These are phyloP conservation scores for Lipophrys pholis DNA, from an alignment of 2,113 vertebrate genomes.

Conservation along the genomic window DNA sequence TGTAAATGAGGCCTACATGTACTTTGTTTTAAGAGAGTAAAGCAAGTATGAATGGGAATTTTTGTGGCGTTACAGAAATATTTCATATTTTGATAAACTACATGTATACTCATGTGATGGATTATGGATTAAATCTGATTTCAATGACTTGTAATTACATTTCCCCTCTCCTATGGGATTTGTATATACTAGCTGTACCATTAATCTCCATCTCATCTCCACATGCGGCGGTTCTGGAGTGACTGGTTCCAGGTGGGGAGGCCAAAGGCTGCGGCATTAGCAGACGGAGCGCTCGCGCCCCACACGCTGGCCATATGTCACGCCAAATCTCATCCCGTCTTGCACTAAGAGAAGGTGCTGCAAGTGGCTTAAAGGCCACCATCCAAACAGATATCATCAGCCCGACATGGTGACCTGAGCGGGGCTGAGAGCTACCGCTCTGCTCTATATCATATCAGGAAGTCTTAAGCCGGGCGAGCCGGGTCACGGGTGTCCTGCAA, in stretches of 20 bases:
- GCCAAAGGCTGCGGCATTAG: conserved; percentile 65
- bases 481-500: conserved; percentile 9
- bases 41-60: too few species aligned
- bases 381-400: conserved; percentile 52
- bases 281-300: conserved; percentile 55
- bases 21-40: too few species aligned
- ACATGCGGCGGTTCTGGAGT: conserved; percentile 12
- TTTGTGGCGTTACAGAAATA: too few species aligned
- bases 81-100: too few species aligned
- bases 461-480: conserved; percentile 25
- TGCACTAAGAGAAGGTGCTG: conserved; percentile 42
- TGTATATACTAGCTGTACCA: background rate
- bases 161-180: too few species aligned
- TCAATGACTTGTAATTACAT: too few species aligned
- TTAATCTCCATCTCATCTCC: background rate
- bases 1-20: too few species aligned
- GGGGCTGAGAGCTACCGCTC: conserved; percentile 29
- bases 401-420: conserved; percentile 45
- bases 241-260: conserved; percentile 38
- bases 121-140: too few species aligned
- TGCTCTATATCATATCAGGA: conserved; percentile 37
- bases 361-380: conserved; percentile 55
- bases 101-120: too few species aligned
- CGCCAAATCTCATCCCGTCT: conserved; percentile 54
- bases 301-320: conserved; percentile 68